These are phyloP conservation scores for Lathamus discolor DNA, from an alignment of 2,113 vertebrate species.

Conservation along the genomic window DNA sequence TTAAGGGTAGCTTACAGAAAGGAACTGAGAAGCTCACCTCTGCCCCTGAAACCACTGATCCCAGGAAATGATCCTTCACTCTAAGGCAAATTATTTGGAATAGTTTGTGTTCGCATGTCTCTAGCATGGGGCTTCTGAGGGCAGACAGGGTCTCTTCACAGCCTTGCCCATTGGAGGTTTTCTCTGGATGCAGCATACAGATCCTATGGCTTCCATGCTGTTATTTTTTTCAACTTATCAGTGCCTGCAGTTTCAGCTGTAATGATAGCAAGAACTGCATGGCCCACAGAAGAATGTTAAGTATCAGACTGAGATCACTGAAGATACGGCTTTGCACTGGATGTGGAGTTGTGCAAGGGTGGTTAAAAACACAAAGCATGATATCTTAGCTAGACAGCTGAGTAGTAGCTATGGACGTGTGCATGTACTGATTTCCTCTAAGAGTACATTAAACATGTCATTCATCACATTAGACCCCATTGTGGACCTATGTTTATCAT, in stretches of 20 bases:
- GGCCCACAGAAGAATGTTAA: background rate
- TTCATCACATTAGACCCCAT: background rate
- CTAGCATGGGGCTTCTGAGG: background rate
- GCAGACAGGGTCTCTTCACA: background rate
- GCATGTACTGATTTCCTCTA: background rate
- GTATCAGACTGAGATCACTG: background rate
- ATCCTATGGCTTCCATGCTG: background rate
- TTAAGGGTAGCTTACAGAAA: background rate
- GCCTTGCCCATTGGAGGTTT: background rate
- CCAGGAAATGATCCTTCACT: background rate
- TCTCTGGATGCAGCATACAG: background rate
- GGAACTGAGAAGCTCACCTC: background rate
- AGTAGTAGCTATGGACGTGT: background rate
- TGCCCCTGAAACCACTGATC: accelerated
- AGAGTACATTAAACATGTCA: background rate
- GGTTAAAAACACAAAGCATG: background rate
- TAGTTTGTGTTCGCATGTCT: accelerated
- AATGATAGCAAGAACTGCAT: background rate
- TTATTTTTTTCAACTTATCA: background rate
- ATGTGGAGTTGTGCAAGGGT: background rate
- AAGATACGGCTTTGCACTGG: background rate
- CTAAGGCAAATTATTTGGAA: background rate
- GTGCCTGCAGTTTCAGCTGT: background rate
- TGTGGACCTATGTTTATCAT: accelerated
- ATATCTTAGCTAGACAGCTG: background rate